phyloP scores from a whole-genome alignment of 2,888 invertebrate genomes.

The Cataglyphis livida region DNA sequence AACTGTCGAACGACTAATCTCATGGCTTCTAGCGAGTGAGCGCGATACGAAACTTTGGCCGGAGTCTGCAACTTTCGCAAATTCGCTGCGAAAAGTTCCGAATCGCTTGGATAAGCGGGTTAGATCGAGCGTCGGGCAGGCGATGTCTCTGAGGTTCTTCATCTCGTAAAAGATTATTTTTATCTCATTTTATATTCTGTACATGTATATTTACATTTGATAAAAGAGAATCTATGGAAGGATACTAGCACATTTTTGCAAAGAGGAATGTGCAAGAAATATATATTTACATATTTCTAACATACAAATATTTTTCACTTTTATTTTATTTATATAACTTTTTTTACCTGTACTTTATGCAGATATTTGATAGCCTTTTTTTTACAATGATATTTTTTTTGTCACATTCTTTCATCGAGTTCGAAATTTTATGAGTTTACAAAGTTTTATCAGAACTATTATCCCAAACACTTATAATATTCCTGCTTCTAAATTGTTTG shows the following conservation, averaged over 20 bases:
- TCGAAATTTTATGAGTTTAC: neutral
- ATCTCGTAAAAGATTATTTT: slow-evolving; percentile 18
- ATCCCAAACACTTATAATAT: neutral
- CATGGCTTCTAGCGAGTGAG: slow-evolving; percentile 45
- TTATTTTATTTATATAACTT: neutral
- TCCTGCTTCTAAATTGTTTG: neutral
- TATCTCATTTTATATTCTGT: slow-evolving; percentile 11
- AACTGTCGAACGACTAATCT: slow-evolving; percentile 73
- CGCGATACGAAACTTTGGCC: slow-evolving; percentile 52
- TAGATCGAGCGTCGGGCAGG: slow-evolving; percentile 28
- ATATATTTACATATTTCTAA: neutral
- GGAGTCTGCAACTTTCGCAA: slow-evolving; percentile 55
- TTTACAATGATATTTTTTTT: neutral
- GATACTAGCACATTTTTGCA: neutral
- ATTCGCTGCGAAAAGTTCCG: slow-evolving; percentile 15
- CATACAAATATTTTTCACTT: neutral
- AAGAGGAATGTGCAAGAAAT: neutral
- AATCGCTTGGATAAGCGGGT: slow-evolving; percentile 50
- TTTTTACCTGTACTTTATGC: neutral
- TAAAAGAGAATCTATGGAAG: slow-evolving; percentile 14
- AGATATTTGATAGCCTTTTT: neutral
- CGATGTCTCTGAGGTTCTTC: neutral
- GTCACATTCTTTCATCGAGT: neutral
- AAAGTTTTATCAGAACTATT: neutral
- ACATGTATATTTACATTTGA: neutral